Percentiles rank a stretch among this genome's conserved stretches.
Evolutionary conservation across 2,888 invertebrate species (phyloP).

Genomic region (Campoletis raptor): DNA sequence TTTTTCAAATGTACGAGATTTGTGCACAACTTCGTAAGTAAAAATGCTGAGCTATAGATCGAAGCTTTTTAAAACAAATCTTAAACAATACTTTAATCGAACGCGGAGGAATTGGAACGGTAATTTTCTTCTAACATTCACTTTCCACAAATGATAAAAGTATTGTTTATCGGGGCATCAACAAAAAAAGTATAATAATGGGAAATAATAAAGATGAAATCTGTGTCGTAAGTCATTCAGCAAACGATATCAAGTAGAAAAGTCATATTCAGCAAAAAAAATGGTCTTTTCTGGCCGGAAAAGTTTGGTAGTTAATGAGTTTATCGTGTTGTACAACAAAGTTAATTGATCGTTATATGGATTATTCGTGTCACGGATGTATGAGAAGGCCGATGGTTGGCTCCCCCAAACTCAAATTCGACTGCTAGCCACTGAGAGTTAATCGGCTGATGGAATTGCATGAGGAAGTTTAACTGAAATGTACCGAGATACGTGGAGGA

Average conservation of each 20-base stretch:
- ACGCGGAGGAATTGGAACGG: not conserved
- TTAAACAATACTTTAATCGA: not conserved
- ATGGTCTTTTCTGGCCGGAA: not conserved
- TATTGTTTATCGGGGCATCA: not conserved
- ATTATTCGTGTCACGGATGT: not conserved
- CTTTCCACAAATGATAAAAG: not conserved
- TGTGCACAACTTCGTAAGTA: not conserved
- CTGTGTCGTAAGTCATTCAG: not conserved
- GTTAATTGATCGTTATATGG: slow-evolving; percentile 18
- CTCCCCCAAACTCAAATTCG: not conserved
- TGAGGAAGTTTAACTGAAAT: slow-evolving; percentile 37
- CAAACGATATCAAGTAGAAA: not conserved
- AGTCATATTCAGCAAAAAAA: not conserved
- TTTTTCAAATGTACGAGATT: not conserved
- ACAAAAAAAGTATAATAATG: not conserved
- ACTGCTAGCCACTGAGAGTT: slow-evolving; percentile 14
- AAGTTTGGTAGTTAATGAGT: not conserved
- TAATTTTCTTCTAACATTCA: not conserved
- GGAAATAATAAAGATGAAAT: not conserved
- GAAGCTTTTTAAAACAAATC: not conserved
- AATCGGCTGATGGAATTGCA: slow-evolving; percentile 52
- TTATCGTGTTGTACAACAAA: not conserved
- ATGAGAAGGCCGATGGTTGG: not conserved
- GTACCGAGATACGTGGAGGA: slow-evolving; percentile 50
- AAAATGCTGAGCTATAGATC: slow-evolving; percentile 2